phyloP scores from a whole-genome alignment of 2,797 vertebrate species.

The Channa striata region DNA sequence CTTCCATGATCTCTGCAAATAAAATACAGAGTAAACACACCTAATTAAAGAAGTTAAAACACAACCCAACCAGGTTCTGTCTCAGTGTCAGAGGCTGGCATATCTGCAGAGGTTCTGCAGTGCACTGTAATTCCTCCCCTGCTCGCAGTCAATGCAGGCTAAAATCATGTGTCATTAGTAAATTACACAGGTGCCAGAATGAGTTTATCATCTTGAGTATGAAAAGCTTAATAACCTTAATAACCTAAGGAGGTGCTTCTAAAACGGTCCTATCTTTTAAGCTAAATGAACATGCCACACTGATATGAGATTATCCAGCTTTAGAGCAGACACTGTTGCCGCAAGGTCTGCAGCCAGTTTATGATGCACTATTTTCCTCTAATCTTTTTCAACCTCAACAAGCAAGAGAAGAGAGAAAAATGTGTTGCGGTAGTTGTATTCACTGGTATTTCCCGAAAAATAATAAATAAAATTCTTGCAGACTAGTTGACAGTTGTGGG shows the following conservation, averaged over 20 bases:
- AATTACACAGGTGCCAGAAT: slow-evolving; percentile 90
- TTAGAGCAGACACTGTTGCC: slow-evolving; percentile 80
- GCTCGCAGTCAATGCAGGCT: slow-evolving; percentile 74
- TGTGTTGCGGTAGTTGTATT: slow-evolving; percentile 13
- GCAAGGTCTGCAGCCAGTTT: slow-evolving; percentile 83
- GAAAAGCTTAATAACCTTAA: slow-evolving; percentile 82
- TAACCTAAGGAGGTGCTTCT: slow-evolving; percentile 88
- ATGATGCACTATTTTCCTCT: slow-evolving; percentile 80
- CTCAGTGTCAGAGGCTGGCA: slow-evolving; percentile 66
- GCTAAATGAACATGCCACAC: slow-evolving; percentile 87
- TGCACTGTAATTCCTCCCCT: slow-evolving; percentile 64
- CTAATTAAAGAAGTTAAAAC: slow-evolving; percentile 85
- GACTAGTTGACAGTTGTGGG: slow-evolving; percentile 20
- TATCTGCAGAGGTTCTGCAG: slow-evolving; percentile 64
- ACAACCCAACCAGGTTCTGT: slow-evolving; percentile 67
- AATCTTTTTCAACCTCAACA: slow-evolving; percentile 83
- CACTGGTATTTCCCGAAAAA: slow-evolving; percentile 20
- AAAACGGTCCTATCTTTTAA: slow-evolving; percentile 86
- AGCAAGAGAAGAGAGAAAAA: slow-evolving; percentile 60
- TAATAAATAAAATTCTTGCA: slow-evolving; percentile 1
- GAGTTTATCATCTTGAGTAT: slow-evolving; percentile 87
- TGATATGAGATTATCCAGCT: slow-evolving; percentile 88
- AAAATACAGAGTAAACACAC: slow-evolving; percentile 81
- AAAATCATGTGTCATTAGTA: slow-evolving; percentile 88
- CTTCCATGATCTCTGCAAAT: slow-evolving; percentile 82